phyloP scores from a whole-genome alignment of 2,113 vertebrate species.

The Callaeas wilsoni region DNA sequence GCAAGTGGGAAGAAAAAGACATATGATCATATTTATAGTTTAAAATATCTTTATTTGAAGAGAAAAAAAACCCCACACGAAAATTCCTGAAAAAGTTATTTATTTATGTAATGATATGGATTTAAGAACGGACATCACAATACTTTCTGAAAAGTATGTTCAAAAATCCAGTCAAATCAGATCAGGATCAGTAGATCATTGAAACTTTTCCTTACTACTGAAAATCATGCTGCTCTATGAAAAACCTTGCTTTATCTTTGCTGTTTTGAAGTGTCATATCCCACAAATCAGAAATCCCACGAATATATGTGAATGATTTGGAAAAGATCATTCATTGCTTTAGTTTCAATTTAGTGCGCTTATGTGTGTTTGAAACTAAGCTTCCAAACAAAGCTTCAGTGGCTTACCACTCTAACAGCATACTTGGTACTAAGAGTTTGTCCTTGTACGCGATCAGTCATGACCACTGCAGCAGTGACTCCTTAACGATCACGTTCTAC shows the following conservation, averaged over 20 bases:
- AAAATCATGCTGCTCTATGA: background rate
- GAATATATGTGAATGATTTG: background rate
- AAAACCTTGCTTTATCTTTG: background rate
- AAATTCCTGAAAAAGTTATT: background rate
- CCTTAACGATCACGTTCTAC: background rate
- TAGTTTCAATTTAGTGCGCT: background rate
- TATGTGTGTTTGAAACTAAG: background rate
- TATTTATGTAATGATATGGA: background rate
- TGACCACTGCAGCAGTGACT: background rate
- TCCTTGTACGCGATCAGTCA: background rate
- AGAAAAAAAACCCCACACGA: background rate
- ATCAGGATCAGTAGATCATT: background rate
- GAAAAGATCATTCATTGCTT: background rate
- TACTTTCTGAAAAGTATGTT: background rate
- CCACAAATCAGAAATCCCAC: background rate
- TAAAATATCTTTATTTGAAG: background rate
- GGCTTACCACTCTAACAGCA: background rate
- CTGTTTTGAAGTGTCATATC: background rate
- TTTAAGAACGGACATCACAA: background rate
- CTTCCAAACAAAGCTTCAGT: background rate
- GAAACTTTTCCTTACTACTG: background rate
- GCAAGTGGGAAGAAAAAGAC: accelerated
- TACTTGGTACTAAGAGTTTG: background rate
- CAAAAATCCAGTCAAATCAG: background rate
- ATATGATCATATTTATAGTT: background rate